Base-by-base conservation (phyloP, 2,797 vertebrate species). In the Diglossa cyanea region DNA sequence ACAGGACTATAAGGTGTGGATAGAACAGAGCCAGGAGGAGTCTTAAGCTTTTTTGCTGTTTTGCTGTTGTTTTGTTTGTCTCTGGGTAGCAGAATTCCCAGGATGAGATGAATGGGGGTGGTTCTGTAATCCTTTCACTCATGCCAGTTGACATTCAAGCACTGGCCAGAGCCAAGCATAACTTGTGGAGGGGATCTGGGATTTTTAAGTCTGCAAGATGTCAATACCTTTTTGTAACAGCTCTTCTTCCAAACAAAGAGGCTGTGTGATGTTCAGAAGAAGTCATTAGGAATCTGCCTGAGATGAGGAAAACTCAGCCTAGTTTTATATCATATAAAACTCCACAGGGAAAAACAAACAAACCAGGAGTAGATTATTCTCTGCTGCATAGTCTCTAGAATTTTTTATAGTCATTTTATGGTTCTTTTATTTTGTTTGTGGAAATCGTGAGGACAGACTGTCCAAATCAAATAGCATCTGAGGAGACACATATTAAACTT, bases 1-100 rank as follows among this genome's bases (percentile, higher is more conserved):
- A 33, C 98, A 99, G 19, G 99, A 99, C 66, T 99, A 97, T 88
- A 99, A 99, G 98, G 99, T 99, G 95, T 90, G 66, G 33, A 35
- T 9, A 60, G 11, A 58, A 57, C 2, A 67, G 62, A 86, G 20
- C 37, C 44, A 74, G 48, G 53, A 79, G 16, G 6, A 58, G 7
- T 23, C n/a, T 62, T 26, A 14, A 53, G 30, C 30, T 71, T 66
- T 65, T 44, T n/a, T 76, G 31, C n/a, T 79, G 19, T 78, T 93
- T 70, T 89, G 15, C n/a, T 40, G 15, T 51, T 85, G 21, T 80
- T 62, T 35, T 90, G 25, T 85, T 82, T 61, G 68, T 30, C n/a
- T 83, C 16, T 39, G 42, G 5, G 16, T 39, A 68, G 62, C 62
- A 78, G 81, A 60, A 67, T 65, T 78, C 71, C 68, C 79, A 80